Evolutionary conservation across 2,888 invertebrate genomes (phyloP).

Genomic region (Cephonodes hylas): DNA sequence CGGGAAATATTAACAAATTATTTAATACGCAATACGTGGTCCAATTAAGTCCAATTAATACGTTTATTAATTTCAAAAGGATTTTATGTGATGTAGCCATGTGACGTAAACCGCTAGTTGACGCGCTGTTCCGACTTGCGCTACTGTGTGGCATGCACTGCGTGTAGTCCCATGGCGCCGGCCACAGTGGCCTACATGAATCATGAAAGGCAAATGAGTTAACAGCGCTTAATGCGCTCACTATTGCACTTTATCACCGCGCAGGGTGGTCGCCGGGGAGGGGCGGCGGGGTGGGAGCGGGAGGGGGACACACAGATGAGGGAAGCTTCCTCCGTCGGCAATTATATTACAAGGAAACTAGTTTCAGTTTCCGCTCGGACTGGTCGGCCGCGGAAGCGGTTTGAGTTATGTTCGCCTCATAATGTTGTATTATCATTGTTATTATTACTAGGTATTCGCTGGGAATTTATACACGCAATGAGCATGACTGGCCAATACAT

Average conservation of each 20-base stretch:
- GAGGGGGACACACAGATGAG: neutral
- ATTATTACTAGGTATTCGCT: too few relatives aligned
- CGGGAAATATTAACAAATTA: neutral
- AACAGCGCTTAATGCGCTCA: conserved; percentile 10
- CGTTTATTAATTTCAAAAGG: too few relatives aligned
- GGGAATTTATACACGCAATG: too few relatives aligned
- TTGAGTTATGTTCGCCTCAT: neutral
- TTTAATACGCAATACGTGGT: neutral
- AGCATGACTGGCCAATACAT: too few relatives aligned
- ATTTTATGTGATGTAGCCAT: too few relatives aligned
- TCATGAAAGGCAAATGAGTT: conserved; percentile 13
- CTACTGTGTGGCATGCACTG: neutral
- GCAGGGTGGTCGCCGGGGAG: neutral
- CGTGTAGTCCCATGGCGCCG: neutral
- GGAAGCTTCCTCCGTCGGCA: neutral
- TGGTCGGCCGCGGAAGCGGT: neutral
- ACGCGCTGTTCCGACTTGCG: neutral
- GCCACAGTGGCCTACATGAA: conserved; percentile 8
- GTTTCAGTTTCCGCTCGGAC: neutral
- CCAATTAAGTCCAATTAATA: too few relatives aligned
- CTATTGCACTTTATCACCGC: conserved; percentile 1
- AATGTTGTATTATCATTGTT: neutral
- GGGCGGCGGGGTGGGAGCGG: neutral
- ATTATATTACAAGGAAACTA: neutral
- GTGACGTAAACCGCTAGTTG: too few relatives aligned